Evolutionary conservation across 2,888 invertebrate genomes (phyloP).

Genomic region (Drosophila setosimentum): DNA sequence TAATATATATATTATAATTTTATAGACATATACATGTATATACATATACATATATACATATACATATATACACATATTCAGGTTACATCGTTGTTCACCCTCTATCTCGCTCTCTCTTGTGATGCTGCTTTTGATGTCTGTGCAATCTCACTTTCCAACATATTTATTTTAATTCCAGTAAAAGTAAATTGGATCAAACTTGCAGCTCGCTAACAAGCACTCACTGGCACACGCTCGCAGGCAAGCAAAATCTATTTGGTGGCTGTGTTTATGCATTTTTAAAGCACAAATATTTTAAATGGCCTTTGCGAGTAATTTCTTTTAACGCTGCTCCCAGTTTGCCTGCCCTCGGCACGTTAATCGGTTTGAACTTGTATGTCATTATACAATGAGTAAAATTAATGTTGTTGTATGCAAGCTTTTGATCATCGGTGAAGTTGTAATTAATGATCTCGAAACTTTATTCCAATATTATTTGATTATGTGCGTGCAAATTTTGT

Average conservation of each 20-base stretch:
- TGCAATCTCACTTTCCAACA: slow-evolving; percentile 55
- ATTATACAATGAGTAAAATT: background rate
- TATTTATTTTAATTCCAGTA: slow-evolving; percentile 62
- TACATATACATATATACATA: too few species aligned
- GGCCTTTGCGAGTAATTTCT: slow-evolving; percentile 45
- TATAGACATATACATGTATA: too few species aligned
- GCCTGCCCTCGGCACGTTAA: background rate
- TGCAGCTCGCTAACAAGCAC: slow-evolving; percentile 24
- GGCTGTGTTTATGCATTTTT: slow-evolving; percentile 56
- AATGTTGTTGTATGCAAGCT: background rate
- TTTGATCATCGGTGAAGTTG: background rate
- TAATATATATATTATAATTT: background rate
- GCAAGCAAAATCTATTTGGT: slow-evolving; percentile 19
- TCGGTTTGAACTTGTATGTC: background rate
- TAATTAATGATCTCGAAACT: slow-evolving; percentile 17
- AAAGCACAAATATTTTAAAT: slow-evolving; percentile 62
- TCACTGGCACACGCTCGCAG: slow-evolving; percentile 8
- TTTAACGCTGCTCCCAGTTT: slow-evolving; percentile 11
- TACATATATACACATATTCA: too few species aligned
- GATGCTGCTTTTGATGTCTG: slow-evolving; percentile 17
- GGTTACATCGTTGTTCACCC: too few species aligned
- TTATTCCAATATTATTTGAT: slow-evolving; percentile 19
- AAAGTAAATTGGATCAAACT: slow-evolving; percentile 61
- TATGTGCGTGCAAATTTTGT: slow-evolving; percentile 3
- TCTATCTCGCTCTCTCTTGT: background rate